Conservation (phyloP, 2,888 invertebrate species). For the Torymus aiolomorphi region DNA sequence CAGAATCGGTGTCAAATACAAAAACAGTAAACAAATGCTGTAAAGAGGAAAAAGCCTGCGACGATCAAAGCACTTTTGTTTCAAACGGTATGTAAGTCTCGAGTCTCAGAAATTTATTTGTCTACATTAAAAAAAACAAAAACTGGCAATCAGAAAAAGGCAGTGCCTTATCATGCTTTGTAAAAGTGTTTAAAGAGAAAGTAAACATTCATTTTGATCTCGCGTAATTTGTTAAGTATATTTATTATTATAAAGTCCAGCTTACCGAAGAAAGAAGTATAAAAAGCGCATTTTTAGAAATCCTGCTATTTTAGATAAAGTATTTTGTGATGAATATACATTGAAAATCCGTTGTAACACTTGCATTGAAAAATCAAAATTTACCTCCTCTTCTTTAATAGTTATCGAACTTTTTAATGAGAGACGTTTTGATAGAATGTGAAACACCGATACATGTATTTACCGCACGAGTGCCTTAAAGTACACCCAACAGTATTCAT, state of each 20-base stretch:
- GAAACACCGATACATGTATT: slow-evolving; percentile 62
- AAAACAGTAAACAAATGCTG: slow-evolving; percentile 25
- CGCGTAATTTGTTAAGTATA: slow-evolving; percentile 53
- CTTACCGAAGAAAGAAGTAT: slow-evolving; percentile 28
- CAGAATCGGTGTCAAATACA: slow-evolving; percentile 35
- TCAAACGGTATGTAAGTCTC: slow-evolving; percentile 36
- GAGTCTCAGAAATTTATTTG: slow-evolving; percentile 36
- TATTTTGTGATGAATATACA: slow-evolving; percentile 51
- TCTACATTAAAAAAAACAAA: slow-evolving; percentile 6
- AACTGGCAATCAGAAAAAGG: slow-evolving; percentile 27
- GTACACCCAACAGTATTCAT: slow-evolving; percentile 67
- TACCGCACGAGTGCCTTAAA: slow-evolving; percentile 73
- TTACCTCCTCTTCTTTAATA: slow-evolving; percentile 41
- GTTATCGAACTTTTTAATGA: slow-evolving; percentile 42
- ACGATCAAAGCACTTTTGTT: slow-evolving; percentile 39
- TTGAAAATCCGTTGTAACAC: slow-evolving; percentile 10
- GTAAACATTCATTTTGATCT: slow-evolving; percentile 55
- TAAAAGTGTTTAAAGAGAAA: slow-evolving; percentile 53
- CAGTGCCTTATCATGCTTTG: slow-evolving; percentile 53
- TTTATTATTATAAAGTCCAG: slow-evolving; percentile 43
- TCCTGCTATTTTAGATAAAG: slow-evolving; percentile 1
- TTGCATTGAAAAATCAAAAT: slow-evolving; percentile 40
- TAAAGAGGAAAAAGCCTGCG: slow-evolving; percentile 27
- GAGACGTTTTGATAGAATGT: slow-evolving; percentile 24
- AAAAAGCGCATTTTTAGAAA: slow-evolving; percentile 43